Evolutionary conservation across 2,888 invertebrate genomes (phyloP), one percentile per base, ranked within the genome.

Genomic region (Torymus aiolomorphi): DNA sequence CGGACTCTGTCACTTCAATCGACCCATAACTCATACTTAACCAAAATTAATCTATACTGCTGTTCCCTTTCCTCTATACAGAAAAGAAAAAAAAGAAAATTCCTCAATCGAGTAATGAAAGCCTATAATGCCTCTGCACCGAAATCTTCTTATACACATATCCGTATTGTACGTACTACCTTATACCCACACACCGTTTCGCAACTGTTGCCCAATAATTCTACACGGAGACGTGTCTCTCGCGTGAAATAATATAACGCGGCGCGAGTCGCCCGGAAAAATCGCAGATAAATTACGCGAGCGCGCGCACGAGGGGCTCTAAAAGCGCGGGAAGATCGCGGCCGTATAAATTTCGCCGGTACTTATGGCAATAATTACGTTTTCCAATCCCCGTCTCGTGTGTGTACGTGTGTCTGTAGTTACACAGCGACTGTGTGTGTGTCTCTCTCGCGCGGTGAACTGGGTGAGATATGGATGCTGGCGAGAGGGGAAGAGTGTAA

Each of bases 301-400:
- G 54, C 61, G 42, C 61, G 57, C 65, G 54, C 18, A 24, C 20
- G 49, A n/a, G 42, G 18, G 18, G 16, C 57, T 66, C 31, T 54
- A 52, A 56, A 74, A 66, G 42, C 51, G 52, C 42, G 52, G 67
- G 72, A 73, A 78, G 69, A 74, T 69, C 67, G 42, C 49, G 20
- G 51, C 18, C 72, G 63, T 74, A 78, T 78, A 78, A 78, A 78
- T 78, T 73, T 78, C 62, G 42, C 69, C 69, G 69, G 71, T 63
- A 69, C 65, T 71, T 66, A 59, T 62, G 76, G 66, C 66, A 78
- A 78, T 78, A 76, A 79, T 79, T 70, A 75, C 74, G 62, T 79
- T 74, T 65, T 63, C 78, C 67, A 73, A 78, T 78, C 67, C 63
- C 20, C 42, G 54, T 66, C 54, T 31, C 72, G 42, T 42, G 8